Percentiles rank a stretch among this genome's conserved stretches.
Evolutionary conservation across 2,888 invertebrate species (phyloP).

Genomic region (Heliconius ismenius): DNA sequence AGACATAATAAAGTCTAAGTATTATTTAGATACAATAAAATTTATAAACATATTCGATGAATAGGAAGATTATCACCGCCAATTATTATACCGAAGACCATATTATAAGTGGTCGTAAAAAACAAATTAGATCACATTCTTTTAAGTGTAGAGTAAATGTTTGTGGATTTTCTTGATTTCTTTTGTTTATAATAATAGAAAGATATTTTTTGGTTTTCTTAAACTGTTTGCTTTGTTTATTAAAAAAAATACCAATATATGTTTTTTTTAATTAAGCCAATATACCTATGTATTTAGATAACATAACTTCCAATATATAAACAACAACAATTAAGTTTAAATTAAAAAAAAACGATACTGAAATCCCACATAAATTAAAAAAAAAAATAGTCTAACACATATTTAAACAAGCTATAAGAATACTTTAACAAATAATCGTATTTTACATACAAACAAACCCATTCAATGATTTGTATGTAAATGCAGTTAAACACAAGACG

Average conservation of each 20-base stretch:
- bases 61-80: conserved; percentile 34
- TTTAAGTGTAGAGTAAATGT: conserved; percentile 19
- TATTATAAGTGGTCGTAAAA: conserved; percentile 55
- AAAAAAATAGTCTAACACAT: neutral
- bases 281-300: too few species aligned
- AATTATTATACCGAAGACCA: conserved; percentile 36
- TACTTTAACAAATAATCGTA: neutral
- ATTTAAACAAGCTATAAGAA: conserved; percentile 11
- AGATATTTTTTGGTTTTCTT: neutral
- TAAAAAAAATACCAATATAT: too few species aligned
- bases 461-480: conserved; percentile 29
- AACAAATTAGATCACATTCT: conserved; percentile 45
- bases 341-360: neutral
- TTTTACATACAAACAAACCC: conserved; percentile 34
- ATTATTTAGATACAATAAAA: conserved; percentile 39
- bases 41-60: conserved; percentile 36
- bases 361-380: neutral
- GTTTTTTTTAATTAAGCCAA: too few species aligned
- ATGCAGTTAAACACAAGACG: conserved; percentile 28
- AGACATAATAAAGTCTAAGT: conserved; percentile 33
- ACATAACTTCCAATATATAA: too few species aligned
- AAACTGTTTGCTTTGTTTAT: too few species aligned
- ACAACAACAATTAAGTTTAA: too few species aligned
- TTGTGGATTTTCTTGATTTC: conserved; percentile 23
- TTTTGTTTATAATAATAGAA: neutral